Percentiles rank a stretch among this genome's conserved stretches.
phyloP scores from a whole-genome alignment of 2,113 vertebrate species.

The Camarhynchus parvulus region DNA sequence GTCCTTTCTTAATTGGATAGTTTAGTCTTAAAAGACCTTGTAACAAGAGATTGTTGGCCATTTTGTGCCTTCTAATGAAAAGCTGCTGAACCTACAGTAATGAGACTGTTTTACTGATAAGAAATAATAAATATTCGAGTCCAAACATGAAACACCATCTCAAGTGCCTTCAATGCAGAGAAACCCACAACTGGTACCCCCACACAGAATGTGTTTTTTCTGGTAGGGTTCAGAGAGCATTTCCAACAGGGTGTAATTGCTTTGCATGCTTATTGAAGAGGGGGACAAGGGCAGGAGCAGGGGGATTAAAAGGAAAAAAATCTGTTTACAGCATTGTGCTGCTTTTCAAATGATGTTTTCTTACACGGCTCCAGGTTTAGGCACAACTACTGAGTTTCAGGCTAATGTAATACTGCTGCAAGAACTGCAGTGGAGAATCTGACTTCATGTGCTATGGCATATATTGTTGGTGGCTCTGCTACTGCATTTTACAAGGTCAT shows the following conservation, averaged over 20 bases:
- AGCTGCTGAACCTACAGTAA: no score
- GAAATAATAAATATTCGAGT: no score
- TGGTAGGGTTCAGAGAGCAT: not conserved
- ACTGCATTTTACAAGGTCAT: slow-evolving; percentile 10
- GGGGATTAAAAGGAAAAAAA: not conserved
- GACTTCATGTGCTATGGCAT: slow-evolving; percentile 19
- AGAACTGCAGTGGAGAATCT: not conserved
- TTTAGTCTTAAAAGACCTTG: no score
- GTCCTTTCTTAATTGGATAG: no score
- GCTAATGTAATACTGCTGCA: not conserved
- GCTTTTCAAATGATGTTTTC: not conserved
- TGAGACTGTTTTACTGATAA: no score
- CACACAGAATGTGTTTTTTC: not conserved
- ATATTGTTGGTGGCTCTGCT: slow-evolving; percentile 44
- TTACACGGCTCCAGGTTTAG: not conserved
- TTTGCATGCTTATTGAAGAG: not conserved
- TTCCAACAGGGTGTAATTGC: not conserved
- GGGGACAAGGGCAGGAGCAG: not conserved
- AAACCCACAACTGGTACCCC: no score
- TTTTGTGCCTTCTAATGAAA: no score
- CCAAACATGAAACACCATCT: no score
- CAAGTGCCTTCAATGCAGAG: no score
- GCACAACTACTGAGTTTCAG: not conserved
- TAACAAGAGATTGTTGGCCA: no score
- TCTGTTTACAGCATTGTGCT: not conserved